phyloP scores from a whole-genome alignment of 2,113 vertebrate species.

The Epinephelus moara region DNA sequence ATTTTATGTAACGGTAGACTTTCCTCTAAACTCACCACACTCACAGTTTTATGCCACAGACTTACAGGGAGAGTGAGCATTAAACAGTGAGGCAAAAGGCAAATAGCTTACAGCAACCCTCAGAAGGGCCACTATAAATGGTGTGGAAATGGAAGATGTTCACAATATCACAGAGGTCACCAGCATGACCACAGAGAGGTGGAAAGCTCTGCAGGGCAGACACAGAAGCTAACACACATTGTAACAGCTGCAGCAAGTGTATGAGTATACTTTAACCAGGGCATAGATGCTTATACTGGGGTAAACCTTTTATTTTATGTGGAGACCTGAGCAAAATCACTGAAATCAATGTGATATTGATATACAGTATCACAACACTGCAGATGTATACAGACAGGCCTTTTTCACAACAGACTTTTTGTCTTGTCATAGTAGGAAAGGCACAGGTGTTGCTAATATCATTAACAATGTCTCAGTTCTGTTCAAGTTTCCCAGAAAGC shows the following conservation, averaged over 20 bases:
- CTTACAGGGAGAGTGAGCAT: background rate
- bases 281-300: background rate
- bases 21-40: background rate
- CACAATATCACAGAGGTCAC: slow-evolving; percentile 45
- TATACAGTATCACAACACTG: background rate
- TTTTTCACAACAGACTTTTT: background rate
- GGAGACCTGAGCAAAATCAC: background rate
- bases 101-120: slow-evolving; percentile 25
- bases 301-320: background rate
- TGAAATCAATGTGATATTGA: background rate
- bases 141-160: slow-evolving; percentile 35
- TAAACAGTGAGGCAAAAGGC: slow-evolving; percentile 28
- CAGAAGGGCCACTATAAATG: slow-evolving; percentile 31
- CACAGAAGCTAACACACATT: background rate
- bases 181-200: slow-evolving; percentile 15
- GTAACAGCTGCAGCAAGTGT: slow-evolving; percentile 6
- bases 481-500: background rate
- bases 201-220: slow-evolving; percentile 16
- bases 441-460: no score
- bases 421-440: background rate
- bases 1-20: background rate
- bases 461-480: background rate
- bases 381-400: background rate
- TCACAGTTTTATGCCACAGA: slow-evolving; percentile 18
- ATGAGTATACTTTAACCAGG: background rate